Evolutionary conservation across 2,113 vertebrate genomes (phyloP), one percentile per base, ranked within the genome.

Genomic region (Clarias gariepinus): DNA sequence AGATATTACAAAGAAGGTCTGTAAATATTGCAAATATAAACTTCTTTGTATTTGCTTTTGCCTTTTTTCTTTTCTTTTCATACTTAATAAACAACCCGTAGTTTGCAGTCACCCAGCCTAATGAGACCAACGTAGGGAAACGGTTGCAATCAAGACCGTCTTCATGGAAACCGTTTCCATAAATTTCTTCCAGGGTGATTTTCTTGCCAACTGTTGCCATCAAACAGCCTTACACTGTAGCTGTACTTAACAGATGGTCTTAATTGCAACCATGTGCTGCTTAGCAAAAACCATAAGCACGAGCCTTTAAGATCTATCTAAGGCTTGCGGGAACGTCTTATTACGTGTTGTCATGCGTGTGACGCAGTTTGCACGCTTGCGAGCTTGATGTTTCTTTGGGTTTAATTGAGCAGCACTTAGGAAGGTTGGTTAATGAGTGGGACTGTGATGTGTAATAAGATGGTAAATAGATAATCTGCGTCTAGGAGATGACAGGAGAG

Each of bases 171-270:
- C 58, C 23, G 15, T 83, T 74, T 82, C 23, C 12, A 21, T 61
- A 64, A 52, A 78, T 53, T 47, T 11, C 25, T 74, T 63, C 21
- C 69, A 74, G 79, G 2, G 41, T 79, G 33, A 9, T 71, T 41
- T 64, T 66, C 52, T 78, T 74, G 85, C 66, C 64, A 68, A 53
- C 85, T 82, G 85, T 87, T 64, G 77, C 21, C 69, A 47, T 77
- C 73, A 47, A 18, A 79, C n/a, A 55, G 47, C 74, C 52, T 28
- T 21, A 8, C 30, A 52, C 71, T 33, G 3, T n/a, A 76, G 76
- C 80, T 76, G 25, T 55, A 58, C 77, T 53, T 58, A 89, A 83
- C 86, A 90, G 89, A 87, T 89, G 89, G 89, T 41, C 71, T 13
- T 57, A 64, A 87, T 81, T 25, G 85, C 57, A 68, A 81, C 8